Percentiles rank a stretch among this genome's conserved stretches.
Conservation (phyloP, 2,113 vertebrate species). For the Takifugu bimaculatus region DNA sequence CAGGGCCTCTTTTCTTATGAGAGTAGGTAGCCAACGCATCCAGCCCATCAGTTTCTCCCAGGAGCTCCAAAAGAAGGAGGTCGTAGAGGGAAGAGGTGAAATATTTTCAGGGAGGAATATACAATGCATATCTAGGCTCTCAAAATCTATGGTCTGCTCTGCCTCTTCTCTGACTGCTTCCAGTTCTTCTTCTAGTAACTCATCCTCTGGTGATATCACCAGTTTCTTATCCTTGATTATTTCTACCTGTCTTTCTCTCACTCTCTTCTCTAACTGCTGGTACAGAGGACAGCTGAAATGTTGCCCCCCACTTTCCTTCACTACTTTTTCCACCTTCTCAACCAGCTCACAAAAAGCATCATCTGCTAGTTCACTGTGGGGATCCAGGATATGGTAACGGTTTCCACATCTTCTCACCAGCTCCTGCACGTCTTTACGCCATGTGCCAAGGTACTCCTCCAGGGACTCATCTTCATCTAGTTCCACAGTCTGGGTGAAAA, state of each 20-base stretch:
- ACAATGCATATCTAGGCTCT: constrained; percentile 38
- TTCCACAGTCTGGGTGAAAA: constrained; percentile 72
- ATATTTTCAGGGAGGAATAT: constrained; percentile 21
- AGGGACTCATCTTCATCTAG: constrained; percentile 59
- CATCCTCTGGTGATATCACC: constrained; percentile 12
- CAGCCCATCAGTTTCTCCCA: constrained; percentile 66
- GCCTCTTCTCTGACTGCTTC: constrained; percentile 48
- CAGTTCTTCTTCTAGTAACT: constrained; percentile 42
- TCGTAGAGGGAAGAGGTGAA: constrained; percentile 19
- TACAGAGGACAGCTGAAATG: constrained; percentile 63
- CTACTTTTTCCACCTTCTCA: constrained; percentile 66
- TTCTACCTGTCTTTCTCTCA: constrained; percentile 47
- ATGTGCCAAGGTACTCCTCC: constrained; percentile 60
- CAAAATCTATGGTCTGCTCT: constrained; percentile 45
- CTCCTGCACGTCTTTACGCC: constrained; percentile 63
- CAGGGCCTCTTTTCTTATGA: constrained; percentile 67
- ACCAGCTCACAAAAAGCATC: constrained; percentile 62
- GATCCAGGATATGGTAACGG: constrained; percentile 62
- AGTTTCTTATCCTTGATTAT: constrained; percentile 24
- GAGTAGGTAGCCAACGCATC: constrained; percentile 49
- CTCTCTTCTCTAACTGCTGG: constrained; percentile 42
- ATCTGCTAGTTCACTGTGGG: constrained; percentile 9
- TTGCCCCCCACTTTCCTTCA: constrained; percentile 34
- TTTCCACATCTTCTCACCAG: constrained; percentile 62
- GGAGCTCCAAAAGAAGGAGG: constrained; percentile 43